phyloP scores from a whole-genome alignment of 2,113 vertebrate species.

The Bubo blakistoni region DNA sequence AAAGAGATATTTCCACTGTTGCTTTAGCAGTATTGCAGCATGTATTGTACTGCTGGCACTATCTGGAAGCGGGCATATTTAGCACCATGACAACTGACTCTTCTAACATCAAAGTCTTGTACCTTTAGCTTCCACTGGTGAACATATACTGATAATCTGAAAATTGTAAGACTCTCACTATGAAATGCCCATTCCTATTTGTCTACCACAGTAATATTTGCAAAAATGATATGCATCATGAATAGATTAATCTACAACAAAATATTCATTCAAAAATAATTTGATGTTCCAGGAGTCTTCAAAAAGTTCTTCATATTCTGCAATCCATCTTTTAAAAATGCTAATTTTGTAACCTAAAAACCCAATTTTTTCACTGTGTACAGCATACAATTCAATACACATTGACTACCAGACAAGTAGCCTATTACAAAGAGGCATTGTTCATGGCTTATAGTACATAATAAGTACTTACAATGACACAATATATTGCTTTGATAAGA shows the following conservation, averaged over 20 bases:
- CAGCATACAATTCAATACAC: background rate
- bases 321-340: conserved; percentile 33
- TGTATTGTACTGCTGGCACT: background rate
- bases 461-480: conserved; percentile 48
- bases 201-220: background rate
- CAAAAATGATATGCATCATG: background rate
- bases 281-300: background rate
- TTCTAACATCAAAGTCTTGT: background rate
- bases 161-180: background rate
- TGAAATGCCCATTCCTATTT: background rate
- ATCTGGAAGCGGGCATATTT: background rate
- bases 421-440: background rate
- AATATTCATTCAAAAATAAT: conserved; percentile 32
- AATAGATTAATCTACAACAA: conserved; percentile 10
- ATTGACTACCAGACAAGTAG: conserved; percentile 12
- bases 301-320: background rate
- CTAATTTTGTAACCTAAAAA: conserved; percentile 34
- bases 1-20: background rate
- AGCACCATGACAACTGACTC: background rate
- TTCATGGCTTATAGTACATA: conserved; percentile 20
- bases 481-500: conserved; percentile 54
- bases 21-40: background rate
- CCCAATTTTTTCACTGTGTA: background rate
- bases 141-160: background rate
- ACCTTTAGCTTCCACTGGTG: background rate